Base-by-base conservation (phyloP, 1,140 invertebrate species). In the Brachionus rotundiformis region DNA sequence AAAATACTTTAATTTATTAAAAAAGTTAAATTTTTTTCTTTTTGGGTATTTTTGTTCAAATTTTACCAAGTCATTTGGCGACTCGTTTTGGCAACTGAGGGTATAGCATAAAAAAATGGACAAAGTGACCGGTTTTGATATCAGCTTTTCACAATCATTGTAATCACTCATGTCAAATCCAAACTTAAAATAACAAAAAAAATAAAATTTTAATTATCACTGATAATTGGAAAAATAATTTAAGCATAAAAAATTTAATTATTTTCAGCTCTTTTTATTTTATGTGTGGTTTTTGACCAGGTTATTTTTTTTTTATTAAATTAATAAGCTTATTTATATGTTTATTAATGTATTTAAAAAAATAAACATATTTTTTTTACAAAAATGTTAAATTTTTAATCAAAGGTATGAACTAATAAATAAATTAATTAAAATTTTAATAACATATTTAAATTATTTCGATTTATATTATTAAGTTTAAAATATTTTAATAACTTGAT, bases 61-160 rank as follows among this genome's bases (percentile, higher is more conserved):
- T 8, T 39, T 27, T 77, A 77, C 73, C 47, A 79, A 79, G 31
- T 54, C 23, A 8, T 59, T 79, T 31, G 76, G 76, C 54, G n/a
- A 23, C 33, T 79, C 76, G n/a, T 54, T 59, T 41, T 79, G 44
- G 11, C 31, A 39, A 1, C 47, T 29, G 11, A 79, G 44, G 4
- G 54, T 54, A 39, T 79, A 79, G 6, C 36, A 23, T 0, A 79
- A 16, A 19, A 79, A 79, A 13, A 79, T 54, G 2, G 47, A 79
- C 27, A 79, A 39, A 79, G 27, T 59, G 6, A 79, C 59, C 8
- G 76, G 76, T 23, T 79, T 79, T 39, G 33, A 13, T 23, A 63
- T 31, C 54, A 79, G 31, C 10, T 63, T 44, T 36, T 59, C 59
- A 27, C 36, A 79, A 25, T 79, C 76, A 39, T 54, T 63, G 25